phyloP scores from a whole-genome alignment of 2,113 vertebrate genomes.

The Symphodus melops region DNA sequence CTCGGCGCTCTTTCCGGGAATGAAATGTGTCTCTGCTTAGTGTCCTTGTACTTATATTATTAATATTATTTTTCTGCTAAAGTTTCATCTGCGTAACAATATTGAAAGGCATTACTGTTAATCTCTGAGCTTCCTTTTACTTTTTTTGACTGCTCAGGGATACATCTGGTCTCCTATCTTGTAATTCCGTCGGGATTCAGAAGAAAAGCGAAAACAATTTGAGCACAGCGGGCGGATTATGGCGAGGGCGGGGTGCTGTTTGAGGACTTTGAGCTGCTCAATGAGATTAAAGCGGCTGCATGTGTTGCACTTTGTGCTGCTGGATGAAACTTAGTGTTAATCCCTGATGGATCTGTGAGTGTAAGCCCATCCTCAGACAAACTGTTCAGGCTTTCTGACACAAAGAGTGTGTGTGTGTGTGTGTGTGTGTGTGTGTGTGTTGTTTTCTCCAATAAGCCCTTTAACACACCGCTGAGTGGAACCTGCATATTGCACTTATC shows the following conservation, averaged over 20 bases:
- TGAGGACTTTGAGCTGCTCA: constrained; percentile 67
- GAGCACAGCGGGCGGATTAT: constrained; percentile 63
- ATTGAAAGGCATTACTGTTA: constrained; percentile 77
- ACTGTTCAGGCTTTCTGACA: background rate
- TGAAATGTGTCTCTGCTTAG: constrained; percentile 44
- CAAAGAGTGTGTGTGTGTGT: background rate
- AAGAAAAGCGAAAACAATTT: constrained; percentile 78
- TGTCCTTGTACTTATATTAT: constrained; percentile 24
- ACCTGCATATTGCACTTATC: constrained; percentile 66
- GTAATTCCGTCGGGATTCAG: constrained; percentile 67
- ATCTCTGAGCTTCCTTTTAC: constrained; percentile 62
- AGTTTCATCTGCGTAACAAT: constrained; percentile 78
- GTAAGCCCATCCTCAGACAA: constrained; percentile 42
- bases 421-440: no score
- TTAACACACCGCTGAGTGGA: constrained; percentile 49
- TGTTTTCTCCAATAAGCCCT: constrained; percentile 52
- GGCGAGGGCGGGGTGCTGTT: constrained; percentile 45
- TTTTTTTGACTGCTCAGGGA: constrained; percentile 56
- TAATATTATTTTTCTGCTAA: constrained; percentile 20
- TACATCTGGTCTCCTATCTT: constrained; percentile 73
- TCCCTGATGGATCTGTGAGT: constrained; percentile 68
- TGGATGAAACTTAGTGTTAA: constrained; percentile 64
- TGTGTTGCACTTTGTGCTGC: constrained; percentile 69
- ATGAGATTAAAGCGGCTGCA: constrained; percentile 72
- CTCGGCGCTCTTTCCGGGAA: constrained; percentile 58